phyloP scores from a whole-genome alignment of 64 coral and sea anemone species.

The Astreopora myriophthalma region DNA sequence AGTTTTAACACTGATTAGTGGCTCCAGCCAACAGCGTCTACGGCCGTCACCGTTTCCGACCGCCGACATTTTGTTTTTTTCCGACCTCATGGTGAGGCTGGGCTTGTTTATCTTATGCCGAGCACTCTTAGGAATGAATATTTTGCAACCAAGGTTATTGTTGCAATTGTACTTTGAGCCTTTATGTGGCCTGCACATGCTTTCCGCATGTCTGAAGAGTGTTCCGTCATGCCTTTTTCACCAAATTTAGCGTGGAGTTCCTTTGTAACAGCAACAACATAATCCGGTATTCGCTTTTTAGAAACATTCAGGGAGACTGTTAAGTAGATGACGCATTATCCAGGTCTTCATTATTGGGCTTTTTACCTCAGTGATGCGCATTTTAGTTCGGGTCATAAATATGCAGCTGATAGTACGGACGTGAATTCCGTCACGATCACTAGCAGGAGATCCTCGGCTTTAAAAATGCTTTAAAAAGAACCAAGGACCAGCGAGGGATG shows the following conservation, averaged over 20 bases:
- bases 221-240: neutral
- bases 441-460: too few relatives aligned
- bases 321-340: too few relatives aligned
- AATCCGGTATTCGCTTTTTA: neutral
- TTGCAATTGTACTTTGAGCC: neutral
- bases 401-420: too few relatives aligned
- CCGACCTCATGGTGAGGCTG: neutral
- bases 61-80: neutral
- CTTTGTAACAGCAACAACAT: neutral
- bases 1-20: neutral
- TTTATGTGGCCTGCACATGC: too few relatives aligned
- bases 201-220: neutral
- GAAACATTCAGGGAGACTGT: neutral
- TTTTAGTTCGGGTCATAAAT: too few relatives aligned
- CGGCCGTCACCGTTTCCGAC: neutral
- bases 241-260: neutral
- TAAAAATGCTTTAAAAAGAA: too few relatives aligned
- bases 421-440: too few relatives aligned
- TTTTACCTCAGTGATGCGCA: too few relatives aligned
- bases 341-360: too few relatives aligned
- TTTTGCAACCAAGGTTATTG: neutral
- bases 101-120: neutral
- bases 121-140: neutral
- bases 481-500: too few relatives aligned
- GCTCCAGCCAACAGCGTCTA: neutral